A percentile compares a stretch with the other conserved stretches of the same genome.
Evolutionary conservation across 2,888 invertebrate species (phyloP).

Genomic region (Macrophya annulata): DNA sequence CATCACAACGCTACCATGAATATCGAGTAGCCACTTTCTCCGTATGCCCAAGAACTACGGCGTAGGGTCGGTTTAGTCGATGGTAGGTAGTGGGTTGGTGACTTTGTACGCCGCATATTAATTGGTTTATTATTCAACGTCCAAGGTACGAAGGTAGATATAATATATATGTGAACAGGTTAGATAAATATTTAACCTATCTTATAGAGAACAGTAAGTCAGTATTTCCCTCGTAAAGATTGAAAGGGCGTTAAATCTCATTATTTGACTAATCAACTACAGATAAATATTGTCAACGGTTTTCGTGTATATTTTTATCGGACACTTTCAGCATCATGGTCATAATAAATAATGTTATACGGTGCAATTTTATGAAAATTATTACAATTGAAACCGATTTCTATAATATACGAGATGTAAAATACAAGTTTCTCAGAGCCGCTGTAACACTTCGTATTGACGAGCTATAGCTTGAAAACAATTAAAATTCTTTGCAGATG

Average conservation of each 20-base stretch:
- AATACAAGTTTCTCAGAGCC: slow-evolving; percentile 11
- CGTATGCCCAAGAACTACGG: slow-evolving; percentile 6
- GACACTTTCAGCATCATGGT: background rate
- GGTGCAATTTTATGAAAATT: background rate
- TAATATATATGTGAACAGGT: slow-evolving; percentile 47
- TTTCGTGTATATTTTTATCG: background rate
- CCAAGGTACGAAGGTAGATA: slow-evolving; percentile 28
- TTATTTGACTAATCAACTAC: slow-evolving; percentile 18
- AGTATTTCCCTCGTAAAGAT: slow-evolving; percentile 12
- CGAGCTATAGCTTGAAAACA: background rate
- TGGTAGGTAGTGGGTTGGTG: slow-evolving; percentile 25
- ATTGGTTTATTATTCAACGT: slow-evolving; percentile 56
- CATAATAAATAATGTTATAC: background rate
- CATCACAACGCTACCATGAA: slow-evolving; percentile 51
- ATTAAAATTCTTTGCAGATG: slow-evolving; percentile 52
- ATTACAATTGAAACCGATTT: too few relatives aligned
- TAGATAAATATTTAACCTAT: slow-evolving; percentile 49
- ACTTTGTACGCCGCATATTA: slow-evolving; percentile 51
- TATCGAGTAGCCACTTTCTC: slow-evolving; percentile 55
- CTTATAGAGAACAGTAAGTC: background rate
- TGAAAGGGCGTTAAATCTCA: slow-evolving; percentile 6
- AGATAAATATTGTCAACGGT: background rate
- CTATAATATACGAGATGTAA: background rate
- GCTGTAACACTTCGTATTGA: background rate
- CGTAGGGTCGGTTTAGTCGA: background rate